Conservation (phyloP, 2,797 vertebrate genomes). For the Sebastes diploproa region DNA sequence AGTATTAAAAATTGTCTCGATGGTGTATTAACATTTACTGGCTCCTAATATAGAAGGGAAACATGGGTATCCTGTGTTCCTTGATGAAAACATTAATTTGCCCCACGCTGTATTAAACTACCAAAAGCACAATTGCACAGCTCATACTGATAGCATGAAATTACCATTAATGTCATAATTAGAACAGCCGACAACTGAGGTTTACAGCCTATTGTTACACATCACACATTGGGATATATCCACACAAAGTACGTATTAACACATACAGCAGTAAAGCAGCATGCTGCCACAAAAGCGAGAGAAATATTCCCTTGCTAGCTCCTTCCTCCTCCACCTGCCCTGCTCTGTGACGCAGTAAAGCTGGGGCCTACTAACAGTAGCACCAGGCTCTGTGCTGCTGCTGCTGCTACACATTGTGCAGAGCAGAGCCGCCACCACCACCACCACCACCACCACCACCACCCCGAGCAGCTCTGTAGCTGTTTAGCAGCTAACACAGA, state of each 20-base stretch:
- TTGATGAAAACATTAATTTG: conserved; percentile 27
- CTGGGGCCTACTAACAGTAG: conserved; percentile 41
- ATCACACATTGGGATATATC: neutral
- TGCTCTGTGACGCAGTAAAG: conserved; percentile 64
- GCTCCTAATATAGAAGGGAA: conserved; percentile 8
- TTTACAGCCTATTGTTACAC: neutral
- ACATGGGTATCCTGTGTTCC: neutral
- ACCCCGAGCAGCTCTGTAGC: conserved; percentile 25
- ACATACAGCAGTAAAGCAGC: neutral
- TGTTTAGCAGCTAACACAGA: conserved; percentile 42
- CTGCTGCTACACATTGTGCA: conserved; percentile 24
- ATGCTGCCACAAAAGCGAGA: neutral
- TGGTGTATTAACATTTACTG: neutral
- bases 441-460: conserved; percentile 12
- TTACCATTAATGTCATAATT: conserved; percentile 27
- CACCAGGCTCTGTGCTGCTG: conserved; percentile 35
- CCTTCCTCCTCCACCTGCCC: conserved; percentile 35
- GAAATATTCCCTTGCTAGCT: conserved; percentile 28
- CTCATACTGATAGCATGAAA: neutral
- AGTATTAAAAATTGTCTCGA: neutral
- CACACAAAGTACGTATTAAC: neutral
- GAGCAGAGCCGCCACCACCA: conserved; percentile 21
- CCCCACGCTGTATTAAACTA: conserved; percentile 17
- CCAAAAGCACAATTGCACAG: neutral
- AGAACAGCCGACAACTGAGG: neutral